Evolutionary conservation across 1,140 invertebrate genomes (phyloP).

Genomic region (Melanaphis sacchari): DNA sequence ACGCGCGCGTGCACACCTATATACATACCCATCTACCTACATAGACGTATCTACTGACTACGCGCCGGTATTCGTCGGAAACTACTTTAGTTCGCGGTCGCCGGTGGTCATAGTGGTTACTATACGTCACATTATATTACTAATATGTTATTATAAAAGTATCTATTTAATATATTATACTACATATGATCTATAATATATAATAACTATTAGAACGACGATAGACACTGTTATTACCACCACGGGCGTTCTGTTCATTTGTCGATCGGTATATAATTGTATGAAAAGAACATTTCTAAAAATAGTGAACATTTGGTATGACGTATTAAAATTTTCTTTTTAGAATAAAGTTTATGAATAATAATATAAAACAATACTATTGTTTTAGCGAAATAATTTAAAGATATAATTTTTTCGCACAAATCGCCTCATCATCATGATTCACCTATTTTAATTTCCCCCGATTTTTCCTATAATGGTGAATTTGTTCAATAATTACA

Average conservation of each 20-base stretch:
- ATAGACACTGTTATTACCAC: neutral
- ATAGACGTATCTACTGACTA: neutral
- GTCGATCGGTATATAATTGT: neutral
- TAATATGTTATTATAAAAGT: neutral
- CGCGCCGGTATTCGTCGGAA: neutral
- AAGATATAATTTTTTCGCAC: neutral
- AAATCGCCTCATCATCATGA: too few species aligned
- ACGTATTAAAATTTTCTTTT: neutral
- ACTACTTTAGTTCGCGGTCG: neutral
- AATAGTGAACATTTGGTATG: neutral
- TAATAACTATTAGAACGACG: neutral
- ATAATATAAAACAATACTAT: neutral
- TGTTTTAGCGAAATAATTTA: neutral
- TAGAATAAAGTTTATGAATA: neutral
- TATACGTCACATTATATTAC: conserved; percentile 6
- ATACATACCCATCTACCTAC: neutral
- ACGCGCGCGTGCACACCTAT: neutral
- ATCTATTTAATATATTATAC: neutral
- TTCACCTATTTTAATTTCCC: neutral
- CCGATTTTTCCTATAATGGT: neutral
- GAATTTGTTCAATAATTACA: neutral
- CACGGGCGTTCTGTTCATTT: neutral
- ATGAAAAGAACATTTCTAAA: neutral
- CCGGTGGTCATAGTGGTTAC: neutral
- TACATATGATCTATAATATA: neutral